Percentiles rank a stretch among this genome's conserved stretches.
Evolutionary conservation across 1,140 invertebrate species (phyloP).

Genomic region (Philaenus spumarius): DNA sequence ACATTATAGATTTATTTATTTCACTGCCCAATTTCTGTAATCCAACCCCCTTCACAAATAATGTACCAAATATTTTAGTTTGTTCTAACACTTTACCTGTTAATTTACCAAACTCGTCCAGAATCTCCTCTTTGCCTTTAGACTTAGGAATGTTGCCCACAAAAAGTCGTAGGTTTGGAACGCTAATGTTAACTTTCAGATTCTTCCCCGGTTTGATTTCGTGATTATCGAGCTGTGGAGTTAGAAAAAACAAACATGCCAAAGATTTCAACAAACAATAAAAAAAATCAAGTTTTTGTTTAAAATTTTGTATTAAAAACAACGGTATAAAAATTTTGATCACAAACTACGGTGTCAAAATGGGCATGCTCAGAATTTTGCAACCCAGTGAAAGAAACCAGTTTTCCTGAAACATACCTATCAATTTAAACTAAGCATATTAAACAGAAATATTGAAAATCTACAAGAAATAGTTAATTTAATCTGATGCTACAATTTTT

Average conservation of each 20-base stretch:
- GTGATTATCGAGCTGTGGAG: constrained; percentile 97
- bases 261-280: constrained; percentile 35
- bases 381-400: constrained; percentile 2
- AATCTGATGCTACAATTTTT: constrained; percentile 4
- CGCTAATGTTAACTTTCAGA: constrained; percentile 99
- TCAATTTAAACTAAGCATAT: constrained; percentile 11
- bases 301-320: constrained; percentile 9
- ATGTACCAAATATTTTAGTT: constrained; percentile 18
- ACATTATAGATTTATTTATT: too few relatives aligned
- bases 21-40: background rate
- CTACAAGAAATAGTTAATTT: constrained; percentile 1
- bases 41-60: constrained; percentile 9
- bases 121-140: constrained; percentile 99
- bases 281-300: constrained; percentile 28
- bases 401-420: constrained; percentile 19
- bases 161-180: constrained; percentile 99
- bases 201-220: constrained; percentile 99
- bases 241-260: constrained; percentile 59
- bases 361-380: constrained; percentile 18
- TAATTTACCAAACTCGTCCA: constrained; percentile 99
- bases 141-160: constrained; percentile 99
- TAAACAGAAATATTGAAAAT: constrained; percentile 7
- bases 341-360: constrained; percentile 18
- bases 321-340: constrained; percentile 19
- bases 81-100: constrained; percentile 78